Evolutionary conservation across 1,140 invertebrate species (phyloP).

Genomic region (Calliphora vicina): DNA sequence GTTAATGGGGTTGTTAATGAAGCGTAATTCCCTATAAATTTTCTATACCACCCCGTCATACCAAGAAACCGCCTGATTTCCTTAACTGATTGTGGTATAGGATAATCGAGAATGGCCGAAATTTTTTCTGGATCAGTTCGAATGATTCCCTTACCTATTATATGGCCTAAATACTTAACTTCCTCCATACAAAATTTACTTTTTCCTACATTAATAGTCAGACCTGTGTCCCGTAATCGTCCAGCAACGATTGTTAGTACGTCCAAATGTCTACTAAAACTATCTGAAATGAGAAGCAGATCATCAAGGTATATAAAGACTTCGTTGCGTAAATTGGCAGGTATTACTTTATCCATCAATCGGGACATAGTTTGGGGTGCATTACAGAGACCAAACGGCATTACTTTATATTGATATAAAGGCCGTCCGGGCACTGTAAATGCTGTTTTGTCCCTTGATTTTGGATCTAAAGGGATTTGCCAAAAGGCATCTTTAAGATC

Average conservation of each 20-base stretch:
- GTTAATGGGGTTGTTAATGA: neutral
- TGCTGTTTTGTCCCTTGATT: slow-evolving; percentile 39
- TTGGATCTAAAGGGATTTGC: slow-evolving; percentile 31
- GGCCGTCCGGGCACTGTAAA: slow-evolving; percentile 26
- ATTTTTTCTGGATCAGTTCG: slow-evolving; percentile 42
- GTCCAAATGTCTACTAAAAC: slow-evolving; percentile 31
- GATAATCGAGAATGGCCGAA: slow-evolving; percentile 35
- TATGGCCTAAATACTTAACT: slow-evolving; percentile 34
- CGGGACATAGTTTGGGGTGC: slow-evolving; percentile 36
- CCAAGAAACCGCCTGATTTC: slow-evolving; percentile 63
- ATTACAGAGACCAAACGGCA: slow-evolving; percentile 46
- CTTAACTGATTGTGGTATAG: slow-evolving; percentile 12
- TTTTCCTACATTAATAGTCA: slow-evolving; percentile 64
- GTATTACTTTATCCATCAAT: slow-evolving; percentile 50
- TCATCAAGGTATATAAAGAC: slow-evolving; percentile 42
- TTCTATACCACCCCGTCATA: slow-evolving; percentile 58
- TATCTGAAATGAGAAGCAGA: slow-evolving; percentile 25
- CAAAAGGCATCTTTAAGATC: slow-evolving; percentile 35
- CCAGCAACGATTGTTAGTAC: slow-evolving; percentile 48
- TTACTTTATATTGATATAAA: slow-evolving; percentile 22
- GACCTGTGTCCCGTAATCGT: slow-evolving; percentile 51
- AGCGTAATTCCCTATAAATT: slow-evolving; percentile 50
- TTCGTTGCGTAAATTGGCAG: slow-evolving; percentile 52
- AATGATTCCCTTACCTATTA: slow-evolving; percentile 26
- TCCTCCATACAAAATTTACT: slow-evolving; percentile 58